Evolutionary conservation across 2,888 invertebrate species (phyloP).

Genomic region (Hedychridium roseum): DNA sequence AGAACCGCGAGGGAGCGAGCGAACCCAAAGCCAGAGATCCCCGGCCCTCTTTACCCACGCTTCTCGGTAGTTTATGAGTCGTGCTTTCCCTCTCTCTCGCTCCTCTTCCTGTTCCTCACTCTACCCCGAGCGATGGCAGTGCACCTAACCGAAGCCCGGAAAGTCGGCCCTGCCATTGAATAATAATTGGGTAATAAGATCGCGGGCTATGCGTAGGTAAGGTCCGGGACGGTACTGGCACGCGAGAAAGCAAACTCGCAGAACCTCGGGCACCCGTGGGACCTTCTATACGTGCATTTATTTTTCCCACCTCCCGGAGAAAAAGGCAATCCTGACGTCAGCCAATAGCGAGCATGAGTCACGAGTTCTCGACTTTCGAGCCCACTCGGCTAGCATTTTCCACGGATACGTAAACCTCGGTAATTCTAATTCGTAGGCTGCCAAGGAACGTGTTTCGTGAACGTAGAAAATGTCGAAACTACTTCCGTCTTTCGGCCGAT

Average conservation of each 20-base stretch:
- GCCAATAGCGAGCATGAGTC: neutral
- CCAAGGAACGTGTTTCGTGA: too few species aligned
- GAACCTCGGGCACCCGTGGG: neutral
- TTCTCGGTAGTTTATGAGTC: too few species aligned
- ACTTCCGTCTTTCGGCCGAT: too few species aligned
- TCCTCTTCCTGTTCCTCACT: neutral
- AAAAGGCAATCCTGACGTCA: neutral
- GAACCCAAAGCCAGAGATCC: constrained; percentile 28
- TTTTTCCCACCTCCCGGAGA: neutral
- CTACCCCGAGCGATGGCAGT: constrained; percentile 4
- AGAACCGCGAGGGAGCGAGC: constrained; percentile 22
- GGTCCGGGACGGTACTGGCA: constrained; percentile 9
- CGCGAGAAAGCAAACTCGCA: neutral
- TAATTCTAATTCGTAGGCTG: too few species aligned
- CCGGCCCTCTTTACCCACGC: too few species aligned
- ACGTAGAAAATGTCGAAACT: too few species aligned
- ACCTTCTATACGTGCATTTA: neutral
- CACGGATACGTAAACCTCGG: too few species aligned
- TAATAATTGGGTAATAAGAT: constrained; percentile 36
- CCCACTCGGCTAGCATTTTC: too few species aligned
- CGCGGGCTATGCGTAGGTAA: constrained; percentile 1
- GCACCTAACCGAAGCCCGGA: constrained; percentile 13
- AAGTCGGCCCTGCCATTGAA: constrained; percentile 21
- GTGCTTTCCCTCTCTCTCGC: neutral
- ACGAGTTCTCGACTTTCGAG: neutral